A percentile compares a stretch with the other conserved stretches of the same genome.
Conservation (phyloP, 1,140 invertebrate genomes). For the Probaryconus sp. region DNA sequence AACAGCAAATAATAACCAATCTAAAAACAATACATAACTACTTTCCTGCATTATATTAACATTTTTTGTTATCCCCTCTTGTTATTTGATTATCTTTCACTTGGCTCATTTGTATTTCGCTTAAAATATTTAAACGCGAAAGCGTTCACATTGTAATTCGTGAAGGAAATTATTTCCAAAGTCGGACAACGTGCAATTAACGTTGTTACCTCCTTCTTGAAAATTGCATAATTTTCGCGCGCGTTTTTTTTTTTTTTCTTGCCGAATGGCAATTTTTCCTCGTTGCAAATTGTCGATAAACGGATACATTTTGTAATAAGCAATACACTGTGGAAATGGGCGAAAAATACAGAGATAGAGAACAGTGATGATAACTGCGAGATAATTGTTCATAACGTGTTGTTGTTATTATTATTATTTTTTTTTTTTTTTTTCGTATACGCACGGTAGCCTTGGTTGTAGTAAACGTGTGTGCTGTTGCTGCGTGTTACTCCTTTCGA, state of each 20-base stretch:
- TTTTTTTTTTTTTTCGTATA: conserved; percentile 22
- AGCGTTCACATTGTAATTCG: too few species aligned
- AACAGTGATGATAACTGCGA: conserved; percentile 17
- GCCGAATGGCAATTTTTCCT: conserved; percentile 53
- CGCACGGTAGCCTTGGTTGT: conserved; percentile 43
- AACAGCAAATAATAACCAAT: too few species aligned
- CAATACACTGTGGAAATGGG: conserved; percentile 35
- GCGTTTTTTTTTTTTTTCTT: conserved; percentile 3
- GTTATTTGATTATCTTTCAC: too few species aligned
- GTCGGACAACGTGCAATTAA: not conserved
- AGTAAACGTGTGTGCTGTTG: conserved; percentile 37
- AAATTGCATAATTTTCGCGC: conserved; percentile 29
- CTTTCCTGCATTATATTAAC: too few species aligned
- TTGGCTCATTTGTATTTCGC: too few species aligned
- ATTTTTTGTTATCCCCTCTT: too few species aligned
- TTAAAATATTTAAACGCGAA: too few species aligned
- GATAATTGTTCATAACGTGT: conserved; percentile 39
- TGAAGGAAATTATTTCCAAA: too few species aligned
- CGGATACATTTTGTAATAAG: conserved; percentile 26
- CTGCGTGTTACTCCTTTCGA: conserved; percentile 49
- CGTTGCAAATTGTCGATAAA: conserved; percentile 38
- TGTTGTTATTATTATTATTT: too few species aligned
- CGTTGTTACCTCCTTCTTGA: too few species aligned
- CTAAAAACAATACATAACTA: too few species aligned
- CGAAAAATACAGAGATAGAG: conserved; percentile 1